Percentiles rank a stretch among this genome's conserved stretches.
These are phyloP conservation scores for Danio kyathit DNA, from an alignment of 2,797 vertebrate genomes.

Conservation along the genomic window DNA sequence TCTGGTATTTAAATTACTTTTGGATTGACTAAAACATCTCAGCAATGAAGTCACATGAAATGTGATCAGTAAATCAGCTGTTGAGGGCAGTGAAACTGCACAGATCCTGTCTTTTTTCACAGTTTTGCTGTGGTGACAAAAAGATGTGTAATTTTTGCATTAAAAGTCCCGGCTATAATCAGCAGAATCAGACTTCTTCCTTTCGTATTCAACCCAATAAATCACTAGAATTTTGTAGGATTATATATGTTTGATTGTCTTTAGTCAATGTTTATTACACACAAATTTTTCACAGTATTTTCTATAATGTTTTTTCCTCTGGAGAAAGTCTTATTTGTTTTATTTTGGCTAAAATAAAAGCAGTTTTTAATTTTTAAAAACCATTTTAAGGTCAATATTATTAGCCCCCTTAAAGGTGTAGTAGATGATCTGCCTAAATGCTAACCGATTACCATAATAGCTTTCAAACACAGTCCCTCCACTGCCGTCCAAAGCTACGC, in stretches of 20 bases:
- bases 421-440: too few species aligned
- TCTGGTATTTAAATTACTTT: slow-evolving; percentile 2
- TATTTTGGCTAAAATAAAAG: too few species aligned
- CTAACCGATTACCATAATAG: too few species aligned
- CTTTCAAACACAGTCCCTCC: too few species aligned
- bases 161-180: neutral
- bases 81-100: neutral
- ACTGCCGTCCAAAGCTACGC: too few species aligned
- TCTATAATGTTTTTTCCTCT: too few species aligned
- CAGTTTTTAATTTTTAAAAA: too few species aligned
- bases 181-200: neutral
- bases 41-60: neutral
- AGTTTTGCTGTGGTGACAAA: neutral
- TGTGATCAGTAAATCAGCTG: neutral
- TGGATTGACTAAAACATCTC: slow-evolving; percentile 12
- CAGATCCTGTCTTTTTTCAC: neutral
- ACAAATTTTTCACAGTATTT: too few species aligned
- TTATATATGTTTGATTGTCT: neutral
- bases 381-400: too few species aligned
- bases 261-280: neutral
- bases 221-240: neutral
- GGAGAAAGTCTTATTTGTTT: too few species aligned
- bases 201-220: neutral
- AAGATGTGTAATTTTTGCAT: neutral
- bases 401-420: too few species aligned